Evolutionary conservation across 2,888 invertebrate genomes (phyloP).

Genomic region (Pollenia griseotomentosa): DNA sequence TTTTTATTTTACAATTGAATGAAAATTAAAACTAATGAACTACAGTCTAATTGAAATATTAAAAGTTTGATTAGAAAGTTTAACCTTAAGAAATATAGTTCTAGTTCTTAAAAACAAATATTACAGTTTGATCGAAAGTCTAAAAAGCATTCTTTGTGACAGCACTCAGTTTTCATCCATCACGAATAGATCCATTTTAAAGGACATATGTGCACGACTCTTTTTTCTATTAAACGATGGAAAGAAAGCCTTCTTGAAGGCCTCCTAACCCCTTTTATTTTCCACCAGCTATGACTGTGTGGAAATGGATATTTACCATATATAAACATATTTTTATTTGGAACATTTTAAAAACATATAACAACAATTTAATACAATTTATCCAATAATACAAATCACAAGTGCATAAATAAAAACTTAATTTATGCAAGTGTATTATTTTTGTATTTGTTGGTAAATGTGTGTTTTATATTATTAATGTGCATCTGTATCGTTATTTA

Average conservation of each 20-base stretch:
- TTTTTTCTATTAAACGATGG: too few relatives aligned
- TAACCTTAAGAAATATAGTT: too few relatives aligned
- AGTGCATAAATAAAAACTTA: conserved; percentile 50
- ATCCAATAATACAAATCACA: conserved; percentile 46
- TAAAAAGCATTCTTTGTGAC: too few relatives aligned
- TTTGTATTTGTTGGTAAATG: background rate
- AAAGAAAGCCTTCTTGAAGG: background rate
- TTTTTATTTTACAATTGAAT: too few relatives aligned
- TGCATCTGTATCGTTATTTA: background rate
- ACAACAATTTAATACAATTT: conserved; percentile 29
- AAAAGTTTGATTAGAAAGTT: too few relatives aligned
- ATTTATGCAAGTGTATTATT: conserved; percentile 42
- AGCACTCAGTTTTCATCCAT: too few relatives aligned
- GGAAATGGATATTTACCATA: conserved; percentile 17
- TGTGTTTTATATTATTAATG: background rate
- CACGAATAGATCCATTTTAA: too few relatives aligned
- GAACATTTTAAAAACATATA: conserved; percentile 10
- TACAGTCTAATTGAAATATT: too few relatives aligned
- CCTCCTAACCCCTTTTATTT: background rate
- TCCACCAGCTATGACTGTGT: background rate
- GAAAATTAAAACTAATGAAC: too few relatives aligned
- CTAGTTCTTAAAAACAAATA: too few relatives aligned
- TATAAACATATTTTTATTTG: conserved; percentile 31
- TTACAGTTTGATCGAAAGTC: too few relatives aligned
- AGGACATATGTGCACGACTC: too few relatives aligned